Base-by-base conservation (phyloP, 2,797 vertebrate genomes). In the Amblyraja radiata region DNA sequence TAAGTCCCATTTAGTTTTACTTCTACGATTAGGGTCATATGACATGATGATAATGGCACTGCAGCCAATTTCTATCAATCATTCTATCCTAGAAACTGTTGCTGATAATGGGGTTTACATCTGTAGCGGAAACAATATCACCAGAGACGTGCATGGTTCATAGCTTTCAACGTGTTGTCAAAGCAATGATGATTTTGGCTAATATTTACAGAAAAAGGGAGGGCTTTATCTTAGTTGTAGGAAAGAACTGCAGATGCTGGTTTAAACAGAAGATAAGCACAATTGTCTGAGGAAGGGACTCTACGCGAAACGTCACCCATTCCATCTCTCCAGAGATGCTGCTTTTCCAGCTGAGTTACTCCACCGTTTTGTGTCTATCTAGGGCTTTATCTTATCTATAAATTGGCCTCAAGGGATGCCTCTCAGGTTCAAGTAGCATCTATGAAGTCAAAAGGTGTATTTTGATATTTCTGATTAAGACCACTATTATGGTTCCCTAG, bases 61-160 rank as follows among this genome's bases (percentile, higher is more conserved):
- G 63, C 84, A 88, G 10, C 5, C 14, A 68, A 88, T 68, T 7
- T 88, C 61, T 36, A 68, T 65, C 32, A 88, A 7, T 88, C 68
- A 68, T 13, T 88, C 63, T 18, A 68, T 32, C 65, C 4, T 16
- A 86, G 83, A 83, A 80, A 80, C 28, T 58, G 46, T 71, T 74
- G 71, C 88, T 54, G 39, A 95, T 96, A 94, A 96, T 95, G 95
- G 95, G 96, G 96, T 94, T 95, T 95, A 96, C 96, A 97, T 96
- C 96, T 97, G 96, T 93, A 93, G 95, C 96, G 93, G 93, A 8
- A 93, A 94, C 93, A 93, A 93, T 93, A 94, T 84, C n/a, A 93
- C 94, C 80, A 94, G 94, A 94, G 93, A 94, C 58, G 93, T 93
- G 93, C 93, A 93, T 79, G 65, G 58, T 88, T 79, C 61, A 94